Base-by-base conservation (phyloP, 1,140 invertebrate genomes). In the Bombus pyrosoma region DNA sequence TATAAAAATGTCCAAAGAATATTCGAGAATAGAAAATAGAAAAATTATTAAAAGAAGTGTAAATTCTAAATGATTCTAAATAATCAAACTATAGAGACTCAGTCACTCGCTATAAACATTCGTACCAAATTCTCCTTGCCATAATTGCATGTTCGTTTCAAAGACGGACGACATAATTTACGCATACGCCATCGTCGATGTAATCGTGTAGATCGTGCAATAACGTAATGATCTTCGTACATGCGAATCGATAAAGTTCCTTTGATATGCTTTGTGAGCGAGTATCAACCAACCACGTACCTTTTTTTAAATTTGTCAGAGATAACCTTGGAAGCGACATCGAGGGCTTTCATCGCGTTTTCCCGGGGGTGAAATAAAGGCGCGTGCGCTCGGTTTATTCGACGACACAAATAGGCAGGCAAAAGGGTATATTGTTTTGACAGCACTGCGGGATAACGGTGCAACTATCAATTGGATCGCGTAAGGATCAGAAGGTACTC, bases 401-500 rank as follows among this genome's bases (percentile, higher is more conserved):
- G 43, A 3, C 32, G 72, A 25, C 10, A 75, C 82, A 37, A 78
- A 71, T 57, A 78, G 64, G 47, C 37, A 8, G 57, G 34, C 34
- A 32, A 59, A 78, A 41, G 47, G 64, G 82, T 18, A 28, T 77
- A 78, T 78, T 83, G 82, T 83, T 83, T 71, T 53, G 82, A 78
- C 82, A 78, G 74, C 28, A 34, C n/a, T 64, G 47, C 37, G n/a
- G 75, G 75, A 69, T 77, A 78, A 32, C 72, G 22, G n/a, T 22
- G 64, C 47, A 41, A 71, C 82, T 37, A 71, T 41, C 82, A 83
- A 83, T 83, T 83, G 74, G 41, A 83, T 68, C 74, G 75, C 37
- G 82, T 83, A 83, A 83, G 75, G 82, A 78, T 83, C 82, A 69
- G 64, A 59, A 83, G 76, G 75, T 59, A 68, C 62, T 34, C 82